Conservation (phyloP, 2,797 vertebrate species). For the Pipistrellus kuhlii region DNA sequence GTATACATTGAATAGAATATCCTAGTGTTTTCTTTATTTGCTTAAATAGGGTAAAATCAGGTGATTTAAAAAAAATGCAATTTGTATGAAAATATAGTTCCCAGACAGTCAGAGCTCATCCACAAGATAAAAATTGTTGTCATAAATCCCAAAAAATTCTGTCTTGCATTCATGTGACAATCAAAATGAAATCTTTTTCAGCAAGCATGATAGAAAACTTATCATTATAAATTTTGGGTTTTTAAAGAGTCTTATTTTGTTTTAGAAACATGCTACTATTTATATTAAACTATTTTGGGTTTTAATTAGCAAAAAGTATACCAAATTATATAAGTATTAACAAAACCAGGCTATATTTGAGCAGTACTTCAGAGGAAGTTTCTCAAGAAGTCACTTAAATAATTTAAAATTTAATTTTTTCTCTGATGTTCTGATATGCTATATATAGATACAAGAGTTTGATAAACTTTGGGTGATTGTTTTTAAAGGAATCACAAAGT, state of each 20-base stretch:
- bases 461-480: not conserved
- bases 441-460: not conserved
- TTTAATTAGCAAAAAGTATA: constrained; percentile 66
- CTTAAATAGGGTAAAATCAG: constrained; percentile 67
- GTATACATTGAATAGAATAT: constrained; percentile 63
- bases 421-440: not conserved
- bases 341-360: constrained; percentile 33
- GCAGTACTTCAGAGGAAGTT: not conserved
- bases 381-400: constrained; percentile 18
- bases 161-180: constrained; percentile 56
- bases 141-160: constrained; percentile 54
- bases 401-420: constrained; percentile 28
- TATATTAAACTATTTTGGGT: constrained; percentile 66
- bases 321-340: constrained; percentile 11
- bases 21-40: constrained; percentile 67
- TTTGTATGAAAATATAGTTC: constrained; percentile 82
- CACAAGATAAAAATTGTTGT: constrained; percentile 40
- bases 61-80: constrained; percentile 62
- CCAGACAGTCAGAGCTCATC: constrained; percentile 65
- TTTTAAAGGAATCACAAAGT: not conserved
- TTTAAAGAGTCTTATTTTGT: constrained; percentile 72
- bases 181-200: constrained; percentile 74
- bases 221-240: constrained; percentile 65
- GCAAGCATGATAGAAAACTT: constrained; percentile 52
- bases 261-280: constrained; percentile 69